These are phyloP conservation scores for Zapornia atra DNA, from an alignment of 2,113 vertebrate genomes.

Conservation along the genomic window DNA sequence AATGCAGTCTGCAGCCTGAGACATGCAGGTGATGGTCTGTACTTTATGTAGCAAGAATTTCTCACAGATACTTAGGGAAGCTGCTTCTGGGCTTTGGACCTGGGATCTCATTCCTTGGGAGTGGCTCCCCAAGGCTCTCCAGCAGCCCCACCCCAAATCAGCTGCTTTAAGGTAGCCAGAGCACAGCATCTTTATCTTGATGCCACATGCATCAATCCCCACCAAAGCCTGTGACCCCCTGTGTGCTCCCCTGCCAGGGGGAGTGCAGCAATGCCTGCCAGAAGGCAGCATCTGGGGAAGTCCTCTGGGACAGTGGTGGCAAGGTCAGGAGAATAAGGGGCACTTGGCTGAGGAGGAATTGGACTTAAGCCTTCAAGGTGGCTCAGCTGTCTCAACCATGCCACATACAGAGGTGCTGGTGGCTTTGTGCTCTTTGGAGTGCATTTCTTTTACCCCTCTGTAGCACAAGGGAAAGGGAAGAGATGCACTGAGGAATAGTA, in stretches of 20 bases:
- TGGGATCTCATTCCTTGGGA: background rate
- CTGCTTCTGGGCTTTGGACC: background rate
- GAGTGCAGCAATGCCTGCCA: background rate
- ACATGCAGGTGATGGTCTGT: fast-evolving
- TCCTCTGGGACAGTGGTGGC: background rate
- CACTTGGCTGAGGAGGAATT: background rate
- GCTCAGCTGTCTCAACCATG: background rate
- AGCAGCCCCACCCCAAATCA: background rate
- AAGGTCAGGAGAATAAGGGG: background rate
- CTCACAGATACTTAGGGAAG: background rate
- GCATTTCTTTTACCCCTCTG: background rate
- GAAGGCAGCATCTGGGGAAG: background rate
- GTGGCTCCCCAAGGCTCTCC: background rate
- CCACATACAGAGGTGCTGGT: background rate
- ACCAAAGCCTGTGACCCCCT: background rate
- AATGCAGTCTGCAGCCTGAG: background rate
- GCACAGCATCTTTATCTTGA: background rate
- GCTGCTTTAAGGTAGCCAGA: background rate
- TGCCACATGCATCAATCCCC: background rate
- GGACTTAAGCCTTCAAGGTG: background rate
- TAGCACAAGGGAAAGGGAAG: background rate
- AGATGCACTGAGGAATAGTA: fast-evolving
- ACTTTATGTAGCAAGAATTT: background rate
- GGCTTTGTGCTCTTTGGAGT: background rate
- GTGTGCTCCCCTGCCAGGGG: background rate